Percentiles rank a stretch among this genome's conserved stretches.
Evolutionary conservation across 2,888 invertebrate genomes (phyloP).

Genomic region (Cheilosia urbana): DNA sequence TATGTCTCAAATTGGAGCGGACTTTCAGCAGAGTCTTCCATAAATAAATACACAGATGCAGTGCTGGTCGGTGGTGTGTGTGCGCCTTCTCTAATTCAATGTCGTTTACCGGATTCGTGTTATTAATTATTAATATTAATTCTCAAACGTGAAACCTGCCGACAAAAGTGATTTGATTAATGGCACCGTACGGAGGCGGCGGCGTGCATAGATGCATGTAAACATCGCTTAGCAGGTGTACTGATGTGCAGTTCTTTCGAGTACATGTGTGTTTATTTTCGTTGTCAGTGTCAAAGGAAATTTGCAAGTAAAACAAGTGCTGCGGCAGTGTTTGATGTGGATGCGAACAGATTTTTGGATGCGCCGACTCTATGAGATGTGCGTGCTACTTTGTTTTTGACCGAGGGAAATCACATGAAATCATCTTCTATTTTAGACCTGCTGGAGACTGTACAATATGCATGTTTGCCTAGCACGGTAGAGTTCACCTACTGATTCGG

Average conservation of each 20-base stretch:
- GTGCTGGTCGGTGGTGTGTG: conserved; percentile 2
- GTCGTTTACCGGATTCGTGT: conserved; percentile 55
- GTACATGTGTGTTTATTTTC: conserved; percentile 45
- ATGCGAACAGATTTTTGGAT: neutral
- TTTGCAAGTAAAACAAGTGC: conserved; percentile 2
- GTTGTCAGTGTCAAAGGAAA: conserved; percentile 51
- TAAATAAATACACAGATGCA: conserved; percentile 48
- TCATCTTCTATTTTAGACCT: too few species aligned
- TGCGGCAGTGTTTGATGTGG: conserved; percentile 32
- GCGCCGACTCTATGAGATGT: neutral
- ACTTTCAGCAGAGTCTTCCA: conserved; percentile 57
- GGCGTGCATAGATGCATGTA: conserved; percentile 66
- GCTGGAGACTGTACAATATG: too few species aligned
- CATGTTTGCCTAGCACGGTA: too few species aligned
- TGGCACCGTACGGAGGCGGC: conserved; percentile 58
- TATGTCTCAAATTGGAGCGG: conserved; percentile 47
- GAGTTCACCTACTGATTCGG: too few species aligned
- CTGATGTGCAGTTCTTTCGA: conserved; percentile 5
- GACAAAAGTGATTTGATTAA: conserved; percentile 68
- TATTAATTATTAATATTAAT: conserved; percentile 71
- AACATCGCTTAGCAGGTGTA: conserved; percentile 69
- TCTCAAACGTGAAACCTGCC: conserved; percentile 53
- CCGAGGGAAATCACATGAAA: too few species aligned
- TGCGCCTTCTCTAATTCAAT: conserved; percentile 40
- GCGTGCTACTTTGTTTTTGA: neutral